phyloP scores from a whole-genome alignment of 2,888 invertebrate genomes.

The Congeria kusceri region DNA sequence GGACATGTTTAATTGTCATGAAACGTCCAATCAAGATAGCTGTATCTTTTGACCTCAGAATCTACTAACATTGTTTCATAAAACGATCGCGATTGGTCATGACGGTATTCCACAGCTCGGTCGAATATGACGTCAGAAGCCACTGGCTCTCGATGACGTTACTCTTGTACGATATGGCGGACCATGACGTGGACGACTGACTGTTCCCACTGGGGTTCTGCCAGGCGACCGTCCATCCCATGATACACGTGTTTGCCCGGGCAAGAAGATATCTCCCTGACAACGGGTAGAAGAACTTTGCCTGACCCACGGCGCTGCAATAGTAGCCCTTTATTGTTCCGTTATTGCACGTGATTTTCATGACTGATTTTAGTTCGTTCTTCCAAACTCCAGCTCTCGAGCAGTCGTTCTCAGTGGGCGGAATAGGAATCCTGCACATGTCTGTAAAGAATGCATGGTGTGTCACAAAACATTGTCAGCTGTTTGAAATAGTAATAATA shows the following conservation, averaged over 20 bases:
- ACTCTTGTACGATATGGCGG: background rate
- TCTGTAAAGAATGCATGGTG: background rate
- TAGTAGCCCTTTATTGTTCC: background rate
- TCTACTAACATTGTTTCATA: background rate
- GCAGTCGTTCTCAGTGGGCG: background rate
- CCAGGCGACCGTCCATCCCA: background rate
- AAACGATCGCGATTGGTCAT: background rate
- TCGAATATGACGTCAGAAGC: background rate
- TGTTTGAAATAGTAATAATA: too few relatives aligned
- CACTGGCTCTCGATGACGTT: background rate
- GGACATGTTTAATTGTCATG: too few relatives aligned
- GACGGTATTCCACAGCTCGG: background rate
- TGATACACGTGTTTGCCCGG: background rate
- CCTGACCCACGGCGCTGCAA: background rate
- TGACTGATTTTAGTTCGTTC: background rate
- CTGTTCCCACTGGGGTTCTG: background rate
- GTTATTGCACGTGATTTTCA: background rate
- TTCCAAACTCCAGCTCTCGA: background rate
- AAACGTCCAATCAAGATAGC: too few relatives aligned
- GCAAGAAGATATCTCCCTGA: background rate
- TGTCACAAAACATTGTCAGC: too few relatives aligned
- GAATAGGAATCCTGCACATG: background rate
- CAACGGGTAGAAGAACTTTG: background rate
- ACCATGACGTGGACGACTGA: conserved; percentile 1
- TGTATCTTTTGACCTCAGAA: too few relatives aligned